Evolutionary conservation across 2,797 vertebrate genomes (phyloP), one percentile per base, ranked within the genome.

Genomic region (Chaenodraco wilsoni): DNA sequence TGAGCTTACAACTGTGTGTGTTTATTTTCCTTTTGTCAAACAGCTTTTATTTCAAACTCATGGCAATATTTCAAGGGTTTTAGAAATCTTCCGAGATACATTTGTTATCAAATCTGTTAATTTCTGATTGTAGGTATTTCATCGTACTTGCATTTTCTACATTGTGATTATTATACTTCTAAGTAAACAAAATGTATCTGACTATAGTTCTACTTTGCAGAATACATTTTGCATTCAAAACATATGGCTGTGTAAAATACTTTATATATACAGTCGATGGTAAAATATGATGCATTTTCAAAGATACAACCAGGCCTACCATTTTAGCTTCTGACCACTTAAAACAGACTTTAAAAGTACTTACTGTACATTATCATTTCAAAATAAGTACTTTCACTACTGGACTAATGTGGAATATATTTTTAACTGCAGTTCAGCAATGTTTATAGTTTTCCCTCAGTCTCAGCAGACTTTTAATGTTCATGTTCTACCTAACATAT

Each of bases 1-100:
- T 99, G 95, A 93, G 92, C n/a, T 16, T 3, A 41, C 17, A 2
- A 14, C 64, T 4, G 9, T 21, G 21, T 37, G 9, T 10, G 16
- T 23, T 14, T 7, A 69, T 41, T 31, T 46, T 12, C 65, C 41
- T 43, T 54, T 16, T 31, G 27, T 27, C 13, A 31, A 0, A 3
- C 8, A 23, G 48, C 12, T 27, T 68, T 69, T 66, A 37, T 60
- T 21, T n/a, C 9, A 11, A 58, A 43, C 8, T 48, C 14, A 31
- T 62, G 31, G n/a, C 37, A n/a, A 5, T 40, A 59, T 23, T 58
- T 68, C 4, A 72, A 55, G 23, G 45, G 0, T 59, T 41, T 51
- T 65, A 61, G 15, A 44, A 43, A 63, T 67, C 5, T 12, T 45
- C 19, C 6, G 19, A 65, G 41, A 44, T 43, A n/a, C 27, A 27